Conservation (phyloP, 2,797 vertebrate species). For the Chromis chromis region DNA sequence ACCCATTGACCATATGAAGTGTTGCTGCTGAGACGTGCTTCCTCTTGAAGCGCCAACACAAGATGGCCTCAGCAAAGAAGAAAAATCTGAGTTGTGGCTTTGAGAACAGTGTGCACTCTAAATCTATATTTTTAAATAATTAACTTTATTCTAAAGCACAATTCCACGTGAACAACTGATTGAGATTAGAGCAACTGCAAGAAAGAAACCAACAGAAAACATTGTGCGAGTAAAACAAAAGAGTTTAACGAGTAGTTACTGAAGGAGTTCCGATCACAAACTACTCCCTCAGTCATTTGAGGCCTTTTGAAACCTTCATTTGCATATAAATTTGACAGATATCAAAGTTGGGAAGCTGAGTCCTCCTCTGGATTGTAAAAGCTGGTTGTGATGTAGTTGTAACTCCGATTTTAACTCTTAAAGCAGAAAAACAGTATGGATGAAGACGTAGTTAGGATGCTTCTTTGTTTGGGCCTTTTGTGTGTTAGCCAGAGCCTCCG, state of each 20-base stretch:
- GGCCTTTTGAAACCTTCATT: background rate
- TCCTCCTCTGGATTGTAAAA: constrained; percentile 1
- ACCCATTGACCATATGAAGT: background rate
- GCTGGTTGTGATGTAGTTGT: background rate
- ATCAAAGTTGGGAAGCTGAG: constrained; percentile 9
- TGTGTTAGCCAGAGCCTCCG: constrained; percentile 40
- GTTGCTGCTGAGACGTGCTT: background rate
- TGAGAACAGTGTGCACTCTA: background rate
- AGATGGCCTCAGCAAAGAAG: background rate
- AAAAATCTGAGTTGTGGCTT: background rate
- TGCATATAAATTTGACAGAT: constrained; percentile 1
- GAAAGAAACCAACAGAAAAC: too few relatives aligned
- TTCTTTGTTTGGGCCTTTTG: constrained; percentile 50
- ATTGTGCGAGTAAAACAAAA: background rate
- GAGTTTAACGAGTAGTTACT: background rate
- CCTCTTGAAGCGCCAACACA: background rate
- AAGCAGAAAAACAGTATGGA: constrained; percentile 10
- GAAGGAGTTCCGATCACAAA: background rate
- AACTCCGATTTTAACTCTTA: constrained; percentile 13
- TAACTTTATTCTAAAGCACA: background rate
- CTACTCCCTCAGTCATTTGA: background rate
- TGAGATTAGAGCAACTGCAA: background rate
- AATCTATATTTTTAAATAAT: background rate
- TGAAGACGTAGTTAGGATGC: constrained; percentile 25
- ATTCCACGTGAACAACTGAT: background rate